These are phyloP conservation scores for Drosophila suboccidentalis DNA, from an alignment of 2,888 invertebrate species.

Conservation along the genomic window DNA sequence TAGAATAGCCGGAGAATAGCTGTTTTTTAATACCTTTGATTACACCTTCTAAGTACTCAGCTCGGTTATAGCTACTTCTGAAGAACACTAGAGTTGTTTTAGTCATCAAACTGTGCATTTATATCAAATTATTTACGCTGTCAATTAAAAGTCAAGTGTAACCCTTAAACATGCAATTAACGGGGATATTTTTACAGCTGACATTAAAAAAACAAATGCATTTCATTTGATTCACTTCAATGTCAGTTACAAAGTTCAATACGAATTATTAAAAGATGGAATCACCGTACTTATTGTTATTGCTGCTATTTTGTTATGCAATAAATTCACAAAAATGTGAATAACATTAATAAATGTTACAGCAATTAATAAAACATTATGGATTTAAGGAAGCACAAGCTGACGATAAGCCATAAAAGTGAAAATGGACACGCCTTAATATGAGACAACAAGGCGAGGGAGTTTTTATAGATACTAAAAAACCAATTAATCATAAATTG, in stretches of 20 bases:
- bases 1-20: no score
- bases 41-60: no score
- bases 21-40: no score
- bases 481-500: not conserved
- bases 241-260: slow-evolving; percentile 1
- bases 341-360: slow-evolving; percentile 23
- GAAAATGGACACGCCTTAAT: slow-evolving; percentile 29
- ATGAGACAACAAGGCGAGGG: slow-evolving; percentile 11
- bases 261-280: slow-evolving; percentile 6
- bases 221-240: slow-evolving; percentile 1
- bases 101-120: not conserved
- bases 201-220: slow-evolving; percentile 16
- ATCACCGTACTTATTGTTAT: slow-evolving; percentile 1
- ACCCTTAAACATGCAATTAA: slow-evolving; percentile 27
- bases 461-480: not conserved
- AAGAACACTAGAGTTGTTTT: not conserved
- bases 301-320: slow-evolving; percentile 12
- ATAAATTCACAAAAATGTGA: slow-evolving; percentile 18
- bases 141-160: slow-evolving; percentile 10
- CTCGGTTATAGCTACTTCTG: no score
- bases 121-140: not conserved
- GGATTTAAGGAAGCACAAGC: slow-evolving; percentile 18
- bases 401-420: slow-evolving; percentile 17
- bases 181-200: slow-evolving; percentile 1
- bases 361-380: slow-evolving; percentile 45